Percentiles rank a stretch among this genome's conserved stretches.
Conservation (phyloP, 2,888 invertebrate species). For the Heliconius ethilla region DNA sequence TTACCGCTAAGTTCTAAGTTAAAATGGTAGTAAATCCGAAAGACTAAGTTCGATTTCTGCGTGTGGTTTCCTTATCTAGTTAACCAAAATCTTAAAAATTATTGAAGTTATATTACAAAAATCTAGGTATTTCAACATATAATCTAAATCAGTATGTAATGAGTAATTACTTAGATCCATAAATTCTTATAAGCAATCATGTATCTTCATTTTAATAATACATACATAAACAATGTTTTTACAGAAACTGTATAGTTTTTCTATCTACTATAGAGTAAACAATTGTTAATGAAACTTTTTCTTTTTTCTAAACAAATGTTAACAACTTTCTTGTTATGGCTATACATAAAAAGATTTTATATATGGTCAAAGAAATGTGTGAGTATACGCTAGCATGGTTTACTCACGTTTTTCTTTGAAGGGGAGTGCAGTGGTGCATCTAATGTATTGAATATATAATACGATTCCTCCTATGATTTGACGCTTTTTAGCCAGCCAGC, state of each 20-base stretch:
- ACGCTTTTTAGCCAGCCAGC: constrained; percentile 60
- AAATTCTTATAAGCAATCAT: not conserved
- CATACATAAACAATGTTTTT: not conserved
- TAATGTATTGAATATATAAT: constrained; percentile 72
- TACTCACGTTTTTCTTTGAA: constrained; percentile 68
- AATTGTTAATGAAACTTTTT: no score
- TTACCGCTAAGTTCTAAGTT: not conserved
- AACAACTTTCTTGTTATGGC: not conserved
- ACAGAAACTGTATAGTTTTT: not conserved
- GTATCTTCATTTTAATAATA: not conserved
- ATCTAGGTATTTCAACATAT: not conserved
- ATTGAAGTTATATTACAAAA: not conserved
- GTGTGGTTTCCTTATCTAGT: not conserved
- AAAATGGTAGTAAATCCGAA: not conserved
- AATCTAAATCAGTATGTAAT: not conserved
- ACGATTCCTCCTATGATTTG: constrained; percentile 67
- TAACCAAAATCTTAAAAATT: not conserved
- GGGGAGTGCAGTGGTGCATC: constrained; percentile 73
- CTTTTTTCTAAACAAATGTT: constrained; percentile 7
- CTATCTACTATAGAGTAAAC: not conserved
- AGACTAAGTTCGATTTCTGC: constrained; percentile 1
- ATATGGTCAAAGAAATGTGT: constrained; percentile 40
- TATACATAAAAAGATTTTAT: constrained; percentile 21
- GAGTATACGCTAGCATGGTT: constrained; percentile 52
- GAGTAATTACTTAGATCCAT: not conserved